These are phyloP conservation scores for Dolomedes plantarius DNA, from an alignment of 2,888 invertebrate genomes.

Conservation along the genomic window DNA sequence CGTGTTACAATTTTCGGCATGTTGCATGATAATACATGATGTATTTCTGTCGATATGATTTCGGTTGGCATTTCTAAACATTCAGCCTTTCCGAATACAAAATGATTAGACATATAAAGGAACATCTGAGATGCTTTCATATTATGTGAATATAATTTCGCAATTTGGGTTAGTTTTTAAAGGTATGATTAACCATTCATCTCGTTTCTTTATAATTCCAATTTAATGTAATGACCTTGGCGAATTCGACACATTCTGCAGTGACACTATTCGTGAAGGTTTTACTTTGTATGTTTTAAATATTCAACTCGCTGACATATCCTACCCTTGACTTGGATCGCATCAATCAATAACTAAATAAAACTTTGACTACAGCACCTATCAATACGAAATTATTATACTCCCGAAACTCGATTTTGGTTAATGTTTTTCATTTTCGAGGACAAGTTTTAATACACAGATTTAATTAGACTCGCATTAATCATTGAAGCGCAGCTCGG, in stretches of 20 bases:
- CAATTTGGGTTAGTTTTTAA: background rate
- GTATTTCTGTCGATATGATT: too few species aligned
- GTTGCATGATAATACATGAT: too few species aligned
- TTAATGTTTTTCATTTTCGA: slow-evolving; percentile 32
- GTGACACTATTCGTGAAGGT: slow-evolving; percentile 26
- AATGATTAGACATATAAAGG: too few species aligned
- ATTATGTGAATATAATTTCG: too few species aligned
- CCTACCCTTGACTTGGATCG: slow-evolving; percentile 24
- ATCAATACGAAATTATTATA: slow-evolving; percentile 28
- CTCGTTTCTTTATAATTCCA: background rate
- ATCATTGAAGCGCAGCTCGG: slow-evolving; percentile 18
- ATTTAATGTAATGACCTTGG: slow-evolving; percentile 24
- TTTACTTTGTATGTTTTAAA: slow-evolving; percentile 20
- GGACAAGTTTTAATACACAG: slow-evolving; percentile 43
- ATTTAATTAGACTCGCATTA: slow-evolving; percentile 35
- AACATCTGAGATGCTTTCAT: too few species aligned
- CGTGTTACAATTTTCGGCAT: too few species aligned
- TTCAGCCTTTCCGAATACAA: too few species aligned
- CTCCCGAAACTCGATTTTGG: slow-evolving; percentile 20
- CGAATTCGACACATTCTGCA: background rate
- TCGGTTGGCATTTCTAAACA: too few species aligned
- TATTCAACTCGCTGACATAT: slow-evolving; percentile 10
- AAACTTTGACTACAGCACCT: slow-evolving; percentile 8
- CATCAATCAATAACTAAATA: slow-evolving; percentile 26
- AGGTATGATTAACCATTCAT: background rate